Base-by-base conservation (phyloP, 2,113 vertebrate species). In the Nothoprocta pentlandii region DNA sequence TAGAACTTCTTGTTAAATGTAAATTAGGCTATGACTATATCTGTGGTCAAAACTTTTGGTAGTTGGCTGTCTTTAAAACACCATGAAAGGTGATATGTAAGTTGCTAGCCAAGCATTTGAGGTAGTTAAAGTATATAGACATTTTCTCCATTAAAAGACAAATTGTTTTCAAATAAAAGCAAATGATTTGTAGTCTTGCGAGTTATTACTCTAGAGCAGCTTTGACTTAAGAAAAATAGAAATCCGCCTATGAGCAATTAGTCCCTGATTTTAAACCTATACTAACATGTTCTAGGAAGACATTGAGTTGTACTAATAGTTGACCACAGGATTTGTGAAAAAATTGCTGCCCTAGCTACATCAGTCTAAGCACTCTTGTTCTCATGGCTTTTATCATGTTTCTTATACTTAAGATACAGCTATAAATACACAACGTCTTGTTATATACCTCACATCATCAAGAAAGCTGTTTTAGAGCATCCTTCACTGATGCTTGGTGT, bases 211-310 rank as follows among this genome's bases (percentile, higher is more conserved):
- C 30, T 80, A 67, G 36, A 82, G 91, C 21, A 87, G 39, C 12
- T 94, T 89, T 85, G 70, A 85, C 23, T 82, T 82, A 42, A 49
- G 58, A 82, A 96, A 96, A 87, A 80, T 87, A 87, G 81, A 87
- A 80, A 74, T 89, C 46, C 20, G 25, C 74, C 87, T 63, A 89
- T 34, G 49, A 93, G 64, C 70, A 87, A 92, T 82, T 91, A 93
- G 67, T 83, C 41, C 74, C 41, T 83, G 77, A 80, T 85, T 87
- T 69, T 92, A 77, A 93, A 63, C 39, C 30, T 53, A 39, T 28
- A 63, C 77, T 92, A 93, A 63, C 75, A 66, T 77, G 76, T n/a
- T 56, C 26, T 69, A 76, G 89, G 75, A 80, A 85, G 63, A 36
- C n/a, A 67, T 68, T 91, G 94, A 92, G 54, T 68, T 91, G 49